Base-by-base conservation (phyloP, 2,113 vertebrate genomes). In the Pholis gunnellus region DNA sequence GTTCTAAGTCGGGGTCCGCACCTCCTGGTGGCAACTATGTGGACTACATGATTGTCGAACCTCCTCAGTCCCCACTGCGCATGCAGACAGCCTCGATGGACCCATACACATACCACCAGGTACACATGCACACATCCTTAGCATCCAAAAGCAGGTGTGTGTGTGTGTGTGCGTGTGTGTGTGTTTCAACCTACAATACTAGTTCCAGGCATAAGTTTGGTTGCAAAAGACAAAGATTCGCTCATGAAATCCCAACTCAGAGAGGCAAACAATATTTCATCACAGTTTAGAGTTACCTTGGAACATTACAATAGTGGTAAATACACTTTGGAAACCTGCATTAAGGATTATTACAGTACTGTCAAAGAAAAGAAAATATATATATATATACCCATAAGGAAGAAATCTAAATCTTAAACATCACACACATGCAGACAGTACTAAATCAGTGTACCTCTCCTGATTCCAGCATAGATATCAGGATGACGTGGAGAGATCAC, bases 31-130 rank as follows among this genome's bases (percentile, higher is more conserved):
- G 95, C 42, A 94, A 96, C 29, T 97, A 97, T 90, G 77, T 97
- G 93, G 97, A 98, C 84, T 96, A 98, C 46, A 93, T 98, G 86
- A 95, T 98, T 56, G 93, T 97, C 18, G 95, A 96, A 0, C 91
- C 93, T 6, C 92, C 96, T 48, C 94, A 93, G 88, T 88, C 93
- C 9, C 91, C 93, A 2, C 92, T 97, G 50, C 92, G 90, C 57
- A 96, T 22, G 90, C 96, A 97, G 65, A 93, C 96, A 15, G 89
- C 95, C 36, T 91, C 97, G 27, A 87, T 98, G 80, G 96, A 97
- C 79, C 97, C 97, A 18, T 97, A 97, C 73, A 87, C 96, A 8
- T 97, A 97, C 88, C 96, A 94, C 78, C 97, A 98, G 96, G 97
- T 98, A 90, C 85, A 63, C 3, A 56, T 9, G 56, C 22, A 69